Base-by-base conservation (phyloP, 2,888 invertebrate species). In the Halictus ligatus region DNA sequence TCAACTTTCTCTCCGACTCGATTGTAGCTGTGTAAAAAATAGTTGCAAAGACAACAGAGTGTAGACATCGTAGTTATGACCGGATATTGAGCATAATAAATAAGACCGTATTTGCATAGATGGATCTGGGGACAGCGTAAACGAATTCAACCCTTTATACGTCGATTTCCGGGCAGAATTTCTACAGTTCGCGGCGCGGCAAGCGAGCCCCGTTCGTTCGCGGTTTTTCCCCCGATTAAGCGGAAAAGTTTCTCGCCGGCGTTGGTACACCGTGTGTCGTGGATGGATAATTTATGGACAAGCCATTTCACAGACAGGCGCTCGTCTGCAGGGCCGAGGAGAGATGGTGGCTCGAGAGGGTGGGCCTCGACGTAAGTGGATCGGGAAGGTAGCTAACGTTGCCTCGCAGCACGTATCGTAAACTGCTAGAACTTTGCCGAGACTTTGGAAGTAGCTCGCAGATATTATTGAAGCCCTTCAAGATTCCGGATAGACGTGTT, bases 401-500 rank as follows among this genome's bases (percentile, higher is more conserved):
- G 88, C 86, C 87, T 85, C 86, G 84, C 86, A 89, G 91, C 90
- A 89, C 91, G 90, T 90, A 90, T 90, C 90, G 90, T 90, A 90
- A 90, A 89, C 90, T 91, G 90, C 89, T 89, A 88, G 90, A 90
- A 90, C 89, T 90, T 90, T 67, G 89, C 83, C 88, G 81, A 85
- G 90, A 91, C 90, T 90, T 90, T 91, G 90, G 88, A 89, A 90
- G 89, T 90, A 90, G 90, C 90, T 89, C 85, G 89, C 86, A 90
- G 91, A 90, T 90, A 90, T 90, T 90, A 90, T 90, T 89, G 90
- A 90, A 89, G 90, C 90, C 90, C 90, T 90, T 90, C 91, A 91
- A 88, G 91, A 90, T 91, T 89, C 91, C 80, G 89, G 90, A 91
- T 91, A 91, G 89, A 88, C 91, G 91, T 86, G 89, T 85, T 81